Percentiles rank a stretch among this genome's conserved stretches.
Conservation (phyloP, 2,888 invertebrate genomes). For the Criorhina ranunculi region DNA sequence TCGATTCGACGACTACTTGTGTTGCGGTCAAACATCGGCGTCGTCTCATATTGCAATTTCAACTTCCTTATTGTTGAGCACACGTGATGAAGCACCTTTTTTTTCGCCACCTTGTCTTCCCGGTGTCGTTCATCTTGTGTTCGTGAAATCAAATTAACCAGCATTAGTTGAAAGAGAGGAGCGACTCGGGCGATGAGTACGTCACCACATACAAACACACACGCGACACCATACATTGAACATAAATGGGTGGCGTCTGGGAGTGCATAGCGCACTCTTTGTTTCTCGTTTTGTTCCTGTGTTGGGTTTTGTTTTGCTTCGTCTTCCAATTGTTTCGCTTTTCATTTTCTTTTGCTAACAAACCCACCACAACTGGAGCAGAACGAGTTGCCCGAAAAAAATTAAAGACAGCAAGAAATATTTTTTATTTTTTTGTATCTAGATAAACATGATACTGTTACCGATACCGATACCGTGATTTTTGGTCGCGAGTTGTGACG, state of each 20-base stretch:
- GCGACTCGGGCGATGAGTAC: constrained; percentile 10
- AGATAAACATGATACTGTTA: constrained; percentile 5
- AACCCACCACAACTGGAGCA: constrained; percentile 38
- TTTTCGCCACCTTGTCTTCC: constrained; percentile 37
- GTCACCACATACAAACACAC: background rate
- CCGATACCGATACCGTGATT: constrained; percentile 3
- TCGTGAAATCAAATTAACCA: constrained; percentile 57
- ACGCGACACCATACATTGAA: background rate
- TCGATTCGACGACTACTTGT: constrained; percentile 21
- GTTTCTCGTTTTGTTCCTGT: constrained; percentile 25
- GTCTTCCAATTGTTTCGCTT: constrained; percentile 23
- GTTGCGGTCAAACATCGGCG: constrained; percentile 61
- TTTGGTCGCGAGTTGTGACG: background rate
- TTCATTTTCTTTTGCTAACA: constrained; percentile 35
- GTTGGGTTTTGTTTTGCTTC: constrained; percentile 36
- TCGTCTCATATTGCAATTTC: constrained; percentile 53
- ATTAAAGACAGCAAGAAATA: background rate
- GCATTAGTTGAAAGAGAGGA: constrained; percentile 23
- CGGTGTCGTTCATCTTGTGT: constrained; percentile 52
- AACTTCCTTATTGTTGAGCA: constrained; percentile 72
- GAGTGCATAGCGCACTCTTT: constrained; percentile 39
- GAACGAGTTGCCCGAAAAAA: constrained; percentile 26
- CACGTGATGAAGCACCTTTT: constrained; percentile 71
- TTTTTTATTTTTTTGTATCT: constrained; percentile 19
- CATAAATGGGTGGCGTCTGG: constrained; percentile 43